A percentile compares a stretch with the other conserved stretches of the same genome.
Evolutionary conservation across 2,888 invertebrate species (phyloP).

Genomic region (Apamea sordens): DNA sequence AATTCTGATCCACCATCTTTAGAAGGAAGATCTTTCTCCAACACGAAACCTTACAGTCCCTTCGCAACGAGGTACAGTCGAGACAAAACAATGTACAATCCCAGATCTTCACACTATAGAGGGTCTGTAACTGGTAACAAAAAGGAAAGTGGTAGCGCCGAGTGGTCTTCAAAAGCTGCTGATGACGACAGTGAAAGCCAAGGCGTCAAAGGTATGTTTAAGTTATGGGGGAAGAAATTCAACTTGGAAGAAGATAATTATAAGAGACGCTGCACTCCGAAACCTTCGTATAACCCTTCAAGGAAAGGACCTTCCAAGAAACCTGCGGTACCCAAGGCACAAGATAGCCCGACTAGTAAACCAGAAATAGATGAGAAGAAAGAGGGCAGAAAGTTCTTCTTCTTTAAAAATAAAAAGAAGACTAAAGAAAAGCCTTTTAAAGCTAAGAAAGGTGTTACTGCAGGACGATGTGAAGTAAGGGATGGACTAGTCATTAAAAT

Average conservation of each 20-base stretch:
- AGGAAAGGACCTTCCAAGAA: constrained; percentile 60
- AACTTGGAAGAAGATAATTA: constrained; percentile 77
- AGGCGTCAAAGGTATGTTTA: constrained; percentile 83
- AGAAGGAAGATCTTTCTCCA: constrained; percentile 78
- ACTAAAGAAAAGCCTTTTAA: constrained; percentile 70
- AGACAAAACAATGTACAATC: constrained; percentile 55
- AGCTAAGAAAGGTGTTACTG: constrained; percentile 77
- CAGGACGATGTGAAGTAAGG: constrained; percentile 82
- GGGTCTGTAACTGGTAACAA: constrained; percentile 55
- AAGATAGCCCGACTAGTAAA: constrained; percentile 29
- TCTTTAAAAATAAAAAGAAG: constrained; percentile 81
- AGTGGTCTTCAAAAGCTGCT: constrained; percentile 63
- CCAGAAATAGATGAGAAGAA: constrained; percentile 75
- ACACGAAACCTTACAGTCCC: constrained; percentile 74
- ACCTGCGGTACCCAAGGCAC: constrained; percentile 22
- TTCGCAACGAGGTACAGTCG: constrained; percentile 41
- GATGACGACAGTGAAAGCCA: constrained; percentile 74
- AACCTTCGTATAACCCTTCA: constrained; percentile 56
- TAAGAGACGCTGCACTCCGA: constrained; percentile 61
- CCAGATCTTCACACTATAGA: constrained; percentile 53
- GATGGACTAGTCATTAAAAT: constrained; percentile 79
- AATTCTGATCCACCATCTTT: constrained; percentile 83
- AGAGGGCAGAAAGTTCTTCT: constrained; percentile 73
- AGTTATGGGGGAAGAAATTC: constrained; percentile 83
- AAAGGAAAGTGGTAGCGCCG: constrained; percentile 62